Conservation (phyloP, 2,888 invertebrate genomes). For the Anaspis maculata region DNA sequence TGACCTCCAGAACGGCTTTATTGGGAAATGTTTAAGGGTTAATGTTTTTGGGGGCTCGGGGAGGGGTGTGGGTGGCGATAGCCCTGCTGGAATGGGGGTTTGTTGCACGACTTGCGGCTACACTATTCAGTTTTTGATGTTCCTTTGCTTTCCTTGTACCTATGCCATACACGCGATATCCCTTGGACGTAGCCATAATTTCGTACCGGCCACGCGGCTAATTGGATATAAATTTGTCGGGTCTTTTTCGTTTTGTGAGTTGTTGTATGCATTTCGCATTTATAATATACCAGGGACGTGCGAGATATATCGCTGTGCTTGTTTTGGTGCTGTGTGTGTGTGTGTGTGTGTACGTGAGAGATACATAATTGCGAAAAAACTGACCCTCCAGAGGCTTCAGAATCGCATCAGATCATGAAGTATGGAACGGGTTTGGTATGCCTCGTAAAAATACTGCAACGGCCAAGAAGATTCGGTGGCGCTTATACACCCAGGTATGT, state of each 20-base stretch:
- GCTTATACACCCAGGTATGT: no score
- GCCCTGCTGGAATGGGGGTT: no score
- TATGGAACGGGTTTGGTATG: not conserved
- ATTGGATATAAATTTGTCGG: slow-evolving; percentile 10
- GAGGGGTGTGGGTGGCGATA: not conserved
- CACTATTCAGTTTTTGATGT: no score
- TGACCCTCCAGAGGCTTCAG: no score
- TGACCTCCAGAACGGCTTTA: slow-evolving; percentile 30
- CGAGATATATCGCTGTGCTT: slow-evolving; percentile 6
- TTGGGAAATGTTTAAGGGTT: slow-evolving; percentile 34
- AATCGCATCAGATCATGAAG: not conserved
- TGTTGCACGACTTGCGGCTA: no score
- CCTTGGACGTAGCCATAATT: slow-evolving; percentile 11
- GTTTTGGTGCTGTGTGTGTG: no score
- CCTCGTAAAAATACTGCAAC: no score
- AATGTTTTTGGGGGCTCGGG: slow-evolving; percentile 30
- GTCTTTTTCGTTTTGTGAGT: slow-evolving; percentile 1
- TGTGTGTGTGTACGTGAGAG: not conserved
- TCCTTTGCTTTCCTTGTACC: no score
- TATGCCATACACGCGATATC: slow-evolving; percentile 8
- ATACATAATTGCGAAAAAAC: not conserved
- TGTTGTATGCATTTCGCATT: not conserved
- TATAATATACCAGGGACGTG: not conserved
- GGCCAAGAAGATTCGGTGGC: no score
- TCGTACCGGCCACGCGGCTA: slow-evolving; percentile 7